A percentile compares a stretch with the other conserved stretches of the same genome.
Conservation (phyloP, 2,797 vertebrate genomes). For the Cyprinella venusta region DNA sequence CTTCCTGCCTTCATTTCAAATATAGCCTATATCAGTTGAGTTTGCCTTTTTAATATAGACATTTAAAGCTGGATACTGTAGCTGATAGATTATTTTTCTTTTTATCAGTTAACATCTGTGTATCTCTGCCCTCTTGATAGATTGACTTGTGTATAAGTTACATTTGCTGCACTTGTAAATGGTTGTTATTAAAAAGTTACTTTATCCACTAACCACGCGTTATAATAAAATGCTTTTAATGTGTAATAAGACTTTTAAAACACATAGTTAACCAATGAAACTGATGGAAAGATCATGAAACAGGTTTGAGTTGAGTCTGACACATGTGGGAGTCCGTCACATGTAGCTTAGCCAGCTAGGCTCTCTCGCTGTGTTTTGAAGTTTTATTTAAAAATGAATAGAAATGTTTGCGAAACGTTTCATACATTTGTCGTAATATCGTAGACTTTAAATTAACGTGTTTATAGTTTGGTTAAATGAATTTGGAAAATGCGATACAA, state of each 20-base stretch:
- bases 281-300: neutral
- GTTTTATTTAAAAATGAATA: neutral
- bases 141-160: neutral
- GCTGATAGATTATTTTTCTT: neutral
- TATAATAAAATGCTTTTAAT: neutral
- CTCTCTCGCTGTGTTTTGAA: neutral
- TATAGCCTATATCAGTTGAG: neutral
- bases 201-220: neutral
- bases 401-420: neutral
- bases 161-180: neutral
- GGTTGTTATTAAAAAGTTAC: neutral
- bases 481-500: neutral
- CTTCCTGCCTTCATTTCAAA: neutral
- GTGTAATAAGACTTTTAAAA: neutral
- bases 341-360: slow-evolving; percentile 41
- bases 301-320: neutral
- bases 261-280: neutral
- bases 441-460: too few relatives aligned
- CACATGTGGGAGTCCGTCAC: slow-evolving; percentile 33
- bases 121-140: neutral
- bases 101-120: slow-evolving; percentile 36
- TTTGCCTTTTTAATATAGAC: neutral
- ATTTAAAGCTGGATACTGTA: slow-evolving; percentile 12
- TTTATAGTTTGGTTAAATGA: neutral
- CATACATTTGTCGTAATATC: neutral